Percentiles rank a stretch among this genome's conserved stretches.
Conservation (phyloP, 2,888 invertebrate genomes). For the Cephus pygmeus region DNA sequence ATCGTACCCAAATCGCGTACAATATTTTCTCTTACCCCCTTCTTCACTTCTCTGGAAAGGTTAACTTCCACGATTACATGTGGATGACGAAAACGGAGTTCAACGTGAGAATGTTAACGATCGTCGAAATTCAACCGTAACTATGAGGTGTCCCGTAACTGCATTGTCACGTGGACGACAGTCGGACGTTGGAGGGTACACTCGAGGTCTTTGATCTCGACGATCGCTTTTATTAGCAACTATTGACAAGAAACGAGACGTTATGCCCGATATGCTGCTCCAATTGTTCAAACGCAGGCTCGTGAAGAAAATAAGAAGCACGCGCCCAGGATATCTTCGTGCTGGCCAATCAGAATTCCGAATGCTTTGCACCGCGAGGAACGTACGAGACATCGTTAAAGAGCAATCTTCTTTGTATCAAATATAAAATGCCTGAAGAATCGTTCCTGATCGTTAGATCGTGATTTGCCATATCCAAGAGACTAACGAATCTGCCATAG, state of each 20-base stretch:
- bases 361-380: not conserved
- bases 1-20: not conserved
- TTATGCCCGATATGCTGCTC: not conserved
- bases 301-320: not conserved
- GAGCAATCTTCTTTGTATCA: not conserved
- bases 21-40: not conserved
- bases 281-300: not conserved
- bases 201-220: not conserved
- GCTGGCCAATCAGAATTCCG: not conserved
- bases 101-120: constrained; percentile 21
- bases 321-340: not conserved
- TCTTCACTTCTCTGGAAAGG: not conserved
- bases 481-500: not conserved
- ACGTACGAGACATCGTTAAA: not conserved
- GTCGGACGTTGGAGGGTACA: not conserved
- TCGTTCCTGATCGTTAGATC: not conserved
- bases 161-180: not conserved
- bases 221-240: not conserved
- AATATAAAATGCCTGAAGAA: not conserved
- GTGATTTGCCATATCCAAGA: not conserved
- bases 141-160: not conserved
- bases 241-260: not conserved
- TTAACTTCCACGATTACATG: constrained; percentile 52
- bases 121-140: not conserved
- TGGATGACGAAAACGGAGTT: constrained; percentile 58